Conservation (phyloP, 2,797 vertebrate species). For the Catamblyrhynchus diadema region DNA sequence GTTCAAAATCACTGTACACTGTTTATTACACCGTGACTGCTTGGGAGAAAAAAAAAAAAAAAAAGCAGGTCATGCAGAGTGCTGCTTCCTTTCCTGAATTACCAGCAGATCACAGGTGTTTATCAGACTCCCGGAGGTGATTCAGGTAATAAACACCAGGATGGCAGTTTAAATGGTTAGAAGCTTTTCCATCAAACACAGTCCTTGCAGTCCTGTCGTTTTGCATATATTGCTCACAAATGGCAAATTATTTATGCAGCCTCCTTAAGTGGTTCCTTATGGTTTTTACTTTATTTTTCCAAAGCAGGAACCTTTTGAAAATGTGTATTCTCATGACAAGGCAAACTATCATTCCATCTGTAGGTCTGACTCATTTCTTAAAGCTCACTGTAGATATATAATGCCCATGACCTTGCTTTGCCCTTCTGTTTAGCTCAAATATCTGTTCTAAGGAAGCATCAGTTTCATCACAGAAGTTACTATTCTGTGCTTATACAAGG, state of each 20-base stretch:
- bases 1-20: slow-evolving; percentile 32
- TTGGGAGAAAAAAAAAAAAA: slow-evolving; percentile 34
- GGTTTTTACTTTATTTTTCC: slow-evolving; percentile 62
- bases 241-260: slow-evolving; percentile 68
- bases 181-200: slow-evolving; percentile 67
- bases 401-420: slow-evolving; percentile 24
- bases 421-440: background rate
- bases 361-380: slow-evolving; percentile 30
- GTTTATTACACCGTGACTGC: slow-evolving; percentile 55
- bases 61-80: slow-evolving; percentile 53
- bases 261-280: slow-evolving; percentile 69
- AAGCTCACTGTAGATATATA: background rate
- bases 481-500: background rate
- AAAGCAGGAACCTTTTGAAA: slow-evolving; percentile 67
- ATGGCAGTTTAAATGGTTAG: slow-evolving; percentile 70
- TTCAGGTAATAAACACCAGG: slow-evolving; percentile 67
- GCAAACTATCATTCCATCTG: slow-evolving; percentile 18
- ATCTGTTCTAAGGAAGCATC: background rate
- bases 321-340: slow-evolving; percentile 47
- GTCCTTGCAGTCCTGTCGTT: slow-evolving; percentile 69
- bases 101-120: slow-evolving; percentile 76
- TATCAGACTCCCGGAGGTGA: slow-evolving; percentile 69
- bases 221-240: slow-evolving; percentile 71
- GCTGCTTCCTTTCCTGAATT: slow-evolving; percentile 70
- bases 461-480: background rate